Conservation (phyloP, 2,888 invertebrate species). For the Microplitis deprimator region DNA sequence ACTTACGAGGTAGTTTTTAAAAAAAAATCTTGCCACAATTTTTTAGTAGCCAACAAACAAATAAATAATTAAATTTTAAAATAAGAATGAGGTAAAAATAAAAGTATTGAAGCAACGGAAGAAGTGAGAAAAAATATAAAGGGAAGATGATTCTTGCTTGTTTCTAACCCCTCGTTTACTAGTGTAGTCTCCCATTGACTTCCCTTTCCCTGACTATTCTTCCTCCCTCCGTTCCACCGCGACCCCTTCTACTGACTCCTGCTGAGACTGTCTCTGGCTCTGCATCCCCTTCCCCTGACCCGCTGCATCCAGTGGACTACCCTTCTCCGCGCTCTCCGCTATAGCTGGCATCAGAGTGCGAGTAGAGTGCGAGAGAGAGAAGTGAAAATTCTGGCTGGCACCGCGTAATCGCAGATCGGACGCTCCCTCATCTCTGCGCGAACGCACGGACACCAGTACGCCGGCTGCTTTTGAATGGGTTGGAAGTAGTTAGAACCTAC, state of each 20-base stretch:
- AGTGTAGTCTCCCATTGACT: neutral
- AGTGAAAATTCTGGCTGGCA: conserved; percentile 39
- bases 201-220: neutral
- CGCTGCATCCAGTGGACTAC: conserved; percentile 74
- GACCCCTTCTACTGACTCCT: too few species aligned
- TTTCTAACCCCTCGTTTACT: neutral
- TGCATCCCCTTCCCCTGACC: too few species aligned
- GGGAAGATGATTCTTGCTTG: neutral
- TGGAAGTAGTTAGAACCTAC: conserved; percentile 51
- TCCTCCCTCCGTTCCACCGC: too few species aligned
- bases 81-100: too few species aligned
- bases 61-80: too few species aligned
- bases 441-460: conserved; percentile 60
- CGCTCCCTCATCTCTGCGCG: conserved; percentile 50
- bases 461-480: conserved; percentile 66
- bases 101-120: neutral
- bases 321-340: conserved; percentile 48
- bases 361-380: conserved; percentile 18
- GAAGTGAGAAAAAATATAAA: neutral
- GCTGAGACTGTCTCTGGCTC: too few species aligned
- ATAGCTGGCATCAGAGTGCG: neutral
- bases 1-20: too few species aligned
- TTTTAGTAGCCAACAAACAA: too few species aligned
- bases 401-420: conserved; percentile 41
- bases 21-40: too few species aligned